Evolutionary conservation across 2,113 vertebrate genomes (phyloP), one percentile per base, ranked within the genome.

Genomic region (Oenanthe oenanthe): DNA sequence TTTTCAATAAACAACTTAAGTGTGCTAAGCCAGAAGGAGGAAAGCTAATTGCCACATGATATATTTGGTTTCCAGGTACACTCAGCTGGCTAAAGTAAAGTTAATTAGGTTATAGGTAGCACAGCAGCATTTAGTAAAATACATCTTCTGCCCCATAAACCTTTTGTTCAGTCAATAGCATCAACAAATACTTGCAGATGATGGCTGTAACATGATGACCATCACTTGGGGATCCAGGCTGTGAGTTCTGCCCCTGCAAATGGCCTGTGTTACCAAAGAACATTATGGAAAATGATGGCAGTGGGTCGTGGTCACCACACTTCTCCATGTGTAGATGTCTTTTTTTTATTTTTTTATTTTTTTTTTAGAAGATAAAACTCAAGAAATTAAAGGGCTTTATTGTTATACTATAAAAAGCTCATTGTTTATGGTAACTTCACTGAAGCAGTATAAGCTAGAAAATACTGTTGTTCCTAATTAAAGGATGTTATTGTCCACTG

Each of bases 81-180:
- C 88, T 92, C 72, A 94, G 94, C 96, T 94, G 89, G 92, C 92
- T 97, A 96, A 95, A 97, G 93, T 95, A 88, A 95, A 96, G 84
- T 91, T 96, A 96, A 97, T 97, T 98, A 92, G 71, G 93, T 97
- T 96, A 96, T 95, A 97, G 95, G 93, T 97, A 98, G 91, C 94
- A 89, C 54, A 94, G 94, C 84, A 95, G 89, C 93, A 88, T 96
- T 97, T 97, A 93, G 93, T 82, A 87, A 87, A 97, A 95, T 85
- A 89, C 91, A 90, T 96, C 87, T 96, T 81, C 74, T 86, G 85
- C 84, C 93, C 80, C 74, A 80, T 80, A 97, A 92, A 95, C 86
- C 68, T 97, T 97, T 96, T 93, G 70, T 87, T 96, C 92, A 83
- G 93, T 95, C 96, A 97, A 93, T 96, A 93, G 76, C 76, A 93